phyloP scores from a whole-genome alignment of 2,888 invertebrate species.

The Himalopsyche japonica region DNA sequence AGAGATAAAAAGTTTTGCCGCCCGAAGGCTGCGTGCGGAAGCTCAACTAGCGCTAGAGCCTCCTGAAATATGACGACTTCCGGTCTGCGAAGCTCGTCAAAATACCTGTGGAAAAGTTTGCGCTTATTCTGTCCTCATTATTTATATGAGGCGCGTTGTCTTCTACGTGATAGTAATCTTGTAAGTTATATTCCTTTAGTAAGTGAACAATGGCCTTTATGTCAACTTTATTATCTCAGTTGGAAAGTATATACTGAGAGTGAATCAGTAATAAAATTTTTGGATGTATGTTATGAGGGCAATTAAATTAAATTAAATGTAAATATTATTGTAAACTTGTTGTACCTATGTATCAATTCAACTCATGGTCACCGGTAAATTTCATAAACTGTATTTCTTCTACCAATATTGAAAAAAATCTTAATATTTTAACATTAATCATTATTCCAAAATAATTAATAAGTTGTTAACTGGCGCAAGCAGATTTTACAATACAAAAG shows the following conservation, averaged over 20 bases:
- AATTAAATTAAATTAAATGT: no score
- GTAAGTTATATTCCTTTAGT: neutral
- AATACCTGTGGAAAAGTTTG: constrained; percentile 28
- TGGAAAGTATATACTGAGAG: neutral
- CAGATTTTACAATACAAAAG: no score
- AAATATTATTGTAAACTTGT: no score
- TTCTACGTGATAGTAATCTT: constrained; percentile 19
- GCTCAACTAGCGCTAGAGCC: constrained; percentile 11
- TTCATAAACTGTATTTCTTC: no score
- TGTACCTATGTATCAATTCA: no score
- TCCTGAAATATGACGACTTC: constrained; percentile 39
- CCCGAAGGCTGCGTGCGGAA: constrained; percentile 2
- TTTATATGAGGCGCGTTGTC: constrained; percentile 6
- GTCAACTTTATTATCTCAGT: neutral
- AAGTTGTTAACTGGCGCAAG: no score
- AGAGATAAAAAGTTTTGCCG: constrained; percentile 35
- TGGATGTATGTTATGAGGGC: no score
- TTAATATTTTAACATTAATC: no score
- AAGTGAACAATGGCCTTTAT: neutral
- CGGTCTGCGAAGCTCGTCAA: constrained; percentile 30
- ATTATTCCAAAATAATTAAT: no score
- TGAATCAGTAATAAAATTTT: neutral
- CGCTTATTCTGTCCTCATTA: constrained; percentile 14
- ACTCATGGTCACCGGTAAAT: no score
- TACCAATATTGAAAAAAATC: no score